These are phyloP conservation scores for Cosmopolites sordidus DNA, from an alignment of 2,888 invertebrate genomes.

Conservation along the genomic window DNA sequence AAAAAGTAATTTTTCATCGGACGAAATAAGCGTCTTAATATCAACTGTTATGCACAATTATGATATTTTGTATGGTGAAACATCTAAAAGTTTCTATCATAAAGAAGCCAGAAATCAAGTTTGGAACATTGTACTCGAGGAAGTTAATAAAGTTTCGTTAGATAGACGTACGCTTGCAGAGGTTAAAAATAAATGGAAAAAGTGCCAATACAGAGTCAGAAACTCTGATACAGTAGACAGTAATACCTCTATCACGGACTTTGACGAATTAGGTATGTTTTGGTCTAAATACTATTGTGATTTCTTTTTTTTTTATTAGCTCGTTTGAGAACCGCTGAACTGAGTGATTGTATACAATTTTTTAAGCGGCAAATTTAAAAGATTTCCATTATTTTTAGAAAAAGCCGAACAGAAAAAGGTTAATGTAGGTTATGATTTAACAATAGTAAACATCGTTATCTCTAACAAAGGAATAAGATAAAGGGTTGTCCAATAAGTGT, in stretches of 20 bases:
- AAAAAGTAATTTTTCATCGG: constrained; percentile 40
- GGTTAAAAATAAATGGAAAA: constrained; percentile 43
- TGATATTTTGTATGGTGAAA: constrained; percentile 36
- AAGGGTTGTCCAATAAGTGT: too few species aligned
- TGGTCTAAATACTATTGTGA: not conserved
- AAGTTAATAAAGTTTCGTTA: constrained; percentile 37
- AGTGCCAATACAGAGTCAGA: constrained; percentile 32
- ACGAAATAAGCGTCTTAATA: constrained; percentile 37
- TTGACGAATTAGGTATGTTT: constrained; percentile 34
- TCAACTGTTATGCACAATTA: constrained; percentile 34
- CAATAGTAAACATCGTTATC: too few species aligned
- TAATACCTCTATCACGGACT: not conserved
- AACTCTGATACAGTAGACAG: constrained; percentile 1
- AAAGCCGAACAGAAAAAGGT: too few species aligned
- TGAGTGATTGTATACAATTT: constrained; percentile 3
- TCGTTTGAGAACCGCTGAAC: constrained; percentile 22
- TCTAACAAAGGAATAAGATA: too few species aligned
- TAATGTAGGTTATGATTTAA: too few species aligned
- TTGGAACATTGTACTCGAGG: constrained; percentile 37
- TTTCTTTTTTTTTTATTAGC: not conserved
- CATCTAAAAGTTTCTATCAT: constrained; percentile 34
- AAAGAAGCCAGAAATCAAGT: constrained; percentile 34
- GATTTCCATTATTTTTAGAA: too few species aligned
- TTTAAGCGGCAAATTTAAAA: constrained; percentile 14
- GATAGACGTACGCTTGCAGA: constrained; percentile 39